Evolutionary conservation across 2,113 vertebrate species (phyloP), one percentile per base, ranked within the genome.

Genomic region (Xiphophorus maculatus): DNA sequence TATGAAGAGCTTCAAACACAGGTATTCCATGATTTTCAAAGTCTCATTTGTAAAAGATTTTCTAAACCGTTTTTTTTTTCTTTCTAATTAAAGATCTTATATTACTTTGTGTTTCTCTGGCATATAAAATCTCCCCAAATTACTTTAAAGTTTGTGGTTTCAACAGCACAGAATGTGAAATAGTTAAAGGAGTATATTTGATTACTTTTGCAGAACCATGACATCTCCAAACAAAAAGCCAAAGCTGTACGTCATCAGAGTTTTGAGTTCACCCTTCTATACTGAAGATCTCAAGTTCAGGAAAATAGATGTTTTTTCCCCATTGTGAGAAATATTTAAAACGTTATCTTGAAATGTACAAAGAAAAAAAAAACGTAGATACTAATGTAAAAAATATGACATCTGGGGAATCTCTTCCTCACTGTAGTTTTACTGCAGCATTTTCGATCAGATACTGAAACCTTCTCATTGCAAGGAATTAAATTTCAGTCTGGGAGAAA

Each of bases 401-500:
- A 48, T 48, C 44, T 48, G 51, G 25, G 51, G 25, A 58, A n/a
- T 58, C 51, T 58, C 51, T 25, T 58, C 51, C 22, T 58, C 22
- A 3, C 25, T n/a, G 51, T 58, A n/a, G 7, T n/a, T 58, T 54
- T 25, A 54, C 8, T 54, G 19, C 48, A 54, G 22, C 27, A 27
- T 48, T 66, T 32, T 33, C 1, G 22, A 32, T n/a, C 33, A 66
- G 28, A 13, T 32, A 5, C 42, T 25, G 42, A 54, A 32, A 69
- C 30, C 32, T 13, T 30, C 22, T 32, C 28, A 32, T 51, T 4
- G 27, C 11, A 13, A 22, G 28, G 15, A 22, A 29, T 69, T 54
- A 33, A 22, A 35, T 51, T 32, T 70, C 68, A 60, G 48, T 48
- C 48, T n/a, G 22, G 30, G 22, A 70, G 30, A 33, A 70, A 66